These are phyloP conservation scores for Amiota communis DNA, from an alignment of 2,888 invertebrate genomes.

Conservation along the genomic window DNA sequence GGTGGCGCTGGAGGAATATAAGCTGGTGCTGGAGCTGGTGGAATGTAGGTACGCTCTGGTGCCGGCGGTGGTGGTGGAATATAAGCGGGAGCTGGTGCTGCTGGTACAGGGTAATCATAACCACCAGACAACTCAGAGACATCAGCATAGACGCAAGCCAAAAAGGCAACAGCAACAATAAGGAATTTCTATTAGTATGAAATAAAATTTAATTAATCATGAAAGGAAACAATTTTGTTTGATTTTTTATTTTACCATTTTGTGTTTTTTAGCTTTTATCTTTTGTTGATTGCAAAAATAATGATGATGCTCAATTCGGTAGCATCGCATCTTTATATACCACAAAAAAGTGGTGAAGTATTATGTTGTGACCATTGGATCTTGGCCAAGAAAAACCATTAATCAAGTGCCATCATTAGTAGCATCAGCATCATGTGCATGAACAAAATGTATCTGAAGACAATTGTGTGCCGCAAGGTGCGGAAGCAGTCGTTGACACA, in stretches of 20 bases:
- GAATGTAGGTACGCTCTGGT: conserved; percentile 10
- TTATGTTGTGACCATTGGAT: background rate
- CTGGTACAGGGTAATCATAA: conserved; percentile 53
- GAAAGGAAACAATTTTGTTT: background rate
- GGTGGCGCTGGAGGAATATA: conserved; percentile 30
- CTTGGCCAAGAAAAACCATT: background rate
- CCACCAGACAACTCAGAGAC: conserved; percentile 55
- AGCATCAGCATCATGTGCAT: background rate
- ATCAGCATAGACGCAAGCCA: conserved; percentile 61
- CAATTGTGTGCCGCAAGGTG: conserved; percentile 8
- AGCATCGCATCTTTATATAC: conserved; percentile 11
- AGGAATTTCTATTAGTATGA: conserved; percentile 54
- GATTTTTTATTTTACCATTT: conserved; percentile 18
- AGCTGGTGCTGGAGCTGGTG: conserved; percentile 37
- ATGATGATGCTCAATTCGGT: background rate
- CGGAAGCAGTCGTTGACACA: conserved; percentile 17
- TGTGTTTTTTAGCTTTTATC: background rate
- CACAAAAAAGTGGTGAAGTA: background rate
- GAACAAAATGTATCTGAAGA: background rate
- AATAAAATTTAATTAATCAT: background rate
- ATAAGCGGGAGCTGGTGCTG: conserved; percentile 13
- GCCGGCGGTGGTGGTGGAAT: background rate
- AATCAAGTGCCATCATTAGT: too few species aligned
- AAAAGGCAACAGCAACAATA: conserved; percentile 59
- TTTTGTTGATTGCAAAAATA: background rate